Evolutionary conservation across 2,888 invertebrate genomes (phyloP).

Genomic region (Cantharis flavilabris): DNA sequence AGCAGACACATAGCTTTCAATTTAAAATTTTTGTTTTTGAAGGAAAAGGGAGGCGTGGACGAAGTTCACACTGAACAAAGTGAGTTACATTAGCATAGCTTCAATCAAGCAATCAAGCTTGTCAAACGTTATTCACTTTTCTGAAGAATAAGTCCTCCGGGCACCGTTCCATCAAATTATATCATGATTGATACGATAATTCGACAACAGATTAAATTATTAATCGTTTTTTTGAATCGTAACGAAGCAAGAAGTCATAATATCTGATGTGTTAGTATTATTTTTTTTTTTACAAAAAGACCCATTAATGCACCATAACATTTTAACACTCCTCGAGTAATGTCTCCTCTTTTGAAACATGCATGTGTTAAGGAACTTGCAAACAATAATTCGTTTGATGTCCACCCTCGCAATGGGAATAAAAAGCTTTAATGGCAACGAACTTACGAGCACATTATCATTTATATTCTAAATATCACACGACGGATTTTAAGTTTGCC

Average conservation of each 20-base stretch:
- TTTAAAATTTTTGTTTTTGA: neutral
- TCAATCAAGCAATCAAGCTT: neutral
- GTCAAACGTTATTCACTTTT: neutral
- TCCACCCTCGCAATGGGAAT: slow-evolving; percentile 57
- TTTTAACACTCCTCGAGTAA: neutral
- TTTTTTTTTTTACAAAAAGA: neutral
- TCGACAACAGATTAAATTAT: neutral
- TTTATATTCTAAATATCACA: slow-evolving; percentile 18
- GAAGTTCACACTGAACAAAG: neutral
- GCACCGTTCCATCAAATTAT: neutral
- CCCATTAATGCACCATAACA: neutral
- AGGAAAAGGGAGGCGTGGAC: neutral
- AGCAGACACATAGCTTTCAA: no score
- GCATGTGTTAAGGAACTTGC: neutral
- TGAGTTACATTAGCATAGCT: neutral
- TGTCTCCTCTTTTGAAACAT: neutral
- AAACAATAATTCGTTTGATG: slow-evolving; percentile 20
- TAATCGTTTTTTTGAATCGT: neutral
- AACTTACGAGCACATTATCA: slow-evolving; percentile 50
- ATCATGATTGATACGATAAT: neutral
- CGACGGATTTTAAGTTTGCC: slow-evolving; percentile 8
- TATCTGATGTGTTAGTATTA: neutral
- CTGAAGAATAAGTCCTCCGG: neutral
- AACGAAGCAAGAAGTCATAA: neutral
- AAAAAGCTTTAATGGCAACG: slow-evolving; percentile 56